A percentile compares a stretch with the other conserved stretches of the same genome.
phyloP scores from a whole-genome alignment of 2,888 invertebrate species.

The Chymomyza procnemis region DNA sequence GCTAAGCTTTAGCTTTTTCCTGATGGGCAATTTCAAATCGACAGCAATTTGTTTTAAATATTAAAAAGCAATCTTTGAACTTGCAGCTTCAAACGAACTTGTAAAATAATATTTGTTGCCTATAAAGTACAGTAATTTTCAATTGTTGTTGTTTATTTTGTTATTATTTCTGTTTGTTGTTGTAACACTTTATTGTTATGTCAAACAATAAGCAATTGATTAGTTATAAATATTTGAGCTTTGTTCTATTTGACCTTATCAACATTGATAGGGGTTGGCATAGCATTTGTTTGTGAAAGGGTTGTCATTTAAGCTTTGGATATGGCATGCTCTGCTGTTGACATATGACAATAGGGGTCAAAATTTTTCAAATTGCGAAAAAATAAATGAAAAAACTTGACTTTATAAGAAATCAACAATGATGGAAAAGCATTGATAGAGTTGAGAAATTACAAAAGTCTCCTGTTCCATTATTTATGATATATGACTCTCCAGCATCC shows the following conservation, averaged over 20 bases:
- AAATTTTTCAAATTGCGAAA: too few relatives aligned
- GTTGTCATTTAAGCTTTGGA: constrained; percentile 12
- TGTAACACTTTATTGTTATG: constrained; percentile 49
- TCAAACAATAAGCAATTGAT: constrained; percentile 66
- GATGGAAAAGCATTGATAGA: too few relatives aligned
- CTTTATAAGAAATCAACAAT: too few relatives aligned
- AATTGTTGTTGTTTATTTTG: constrained; percentile 25
- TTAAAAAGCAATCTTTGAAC: constrained; percentile 23
- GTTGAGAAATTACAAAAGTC: too few relatives aligned
- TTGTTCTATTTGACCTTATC: neutral
- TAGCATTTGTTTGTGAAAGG: constrained; percentile 7
- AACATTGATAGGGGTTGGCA: neutral
- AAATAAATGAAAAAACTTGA: too few relatives aligned
- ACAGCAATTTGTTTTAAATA: constrained; percentile 51
- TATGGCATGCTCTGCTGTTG: too few relatives aligned
- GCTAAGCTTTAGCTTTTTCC: neutral
- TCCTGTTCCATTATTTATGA: too few relatives aligned
- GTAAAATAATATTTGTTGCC: constrained; percentile 36
- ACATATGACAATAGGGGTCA: too few relatives aligned
- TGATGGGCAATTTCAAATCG: constrained; percentile 16
- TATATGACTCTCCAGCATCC: too few relatives aligned
- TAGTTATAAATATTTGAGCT: constrained; percentile 33
- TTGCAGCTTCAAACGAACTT: constrained; percentile 18
- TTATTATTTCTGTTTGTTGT: constrained; percentile 6
- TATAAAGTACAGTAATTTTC: constrained; percentile 8